Evolutionary conservation across 1,140 invertebrate genomes (phyloP), one percentile per base, ranked within the genome.

Genomic region (Myzus persicae): DNA sequence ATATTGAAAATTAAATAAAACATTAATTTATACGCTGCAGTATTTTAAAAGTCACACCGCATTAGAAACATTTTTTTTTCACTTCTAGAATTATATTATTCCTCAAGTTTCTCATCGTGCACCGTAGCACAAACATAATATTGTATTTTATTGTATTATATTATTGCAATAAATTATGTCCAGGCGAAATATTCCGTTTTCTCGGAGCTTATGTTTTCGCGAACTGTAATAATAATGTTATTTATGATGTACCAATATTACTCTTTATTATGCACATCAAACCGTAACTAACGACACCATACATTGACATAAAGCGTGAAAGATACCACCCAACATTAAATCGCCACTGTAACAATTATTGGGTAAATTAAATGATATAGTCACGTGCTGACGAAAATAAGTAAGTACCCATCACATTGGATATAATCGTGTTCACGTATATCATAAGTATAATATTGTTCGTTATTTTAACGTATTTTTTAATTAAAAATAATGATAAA

Each of bases 11-110:
- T 5, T 5, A 67, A 59, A 14, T 59, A 31, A 9, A 59, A n/a
- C n/a, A 76, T 51, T 51, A 22, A 51, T 76, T 76, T n/a, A n/a
- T 18, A 18, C 4, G 14, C 5, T n/a, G 26, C 44, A 44, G 6
- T 51, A 51, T 51, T 67, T n/a, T 76, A 76, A 76, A 76, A n/a
- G n/a, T 76, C 59, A 76, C n/a, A n/a, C n/a, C n/a, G n/a, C 59
- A 18, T 5, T 4, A 5, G n/a, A n/a, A n/a, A n/a, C n/a, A n/a
- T n/a, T n/a, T n/a, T n/a, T n/a, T n/a, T n/a, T n/a, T n/a, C n/a
- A n/a, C n/a, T n/a, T n/a, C n/a, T n/a, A n/a, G n/a, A n/a, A n/a
- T n/a, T 11, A 59, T 59, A n/a, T n/a, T 67, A 4, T 3, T 67
- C 31, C 0, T 14, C 2, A n/a, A 1, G 59, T 67, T 14, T 67